Base-by-base conservation (phyloP, 2,797 vertebrate species). In the Acridotheres tristis region DNA sequence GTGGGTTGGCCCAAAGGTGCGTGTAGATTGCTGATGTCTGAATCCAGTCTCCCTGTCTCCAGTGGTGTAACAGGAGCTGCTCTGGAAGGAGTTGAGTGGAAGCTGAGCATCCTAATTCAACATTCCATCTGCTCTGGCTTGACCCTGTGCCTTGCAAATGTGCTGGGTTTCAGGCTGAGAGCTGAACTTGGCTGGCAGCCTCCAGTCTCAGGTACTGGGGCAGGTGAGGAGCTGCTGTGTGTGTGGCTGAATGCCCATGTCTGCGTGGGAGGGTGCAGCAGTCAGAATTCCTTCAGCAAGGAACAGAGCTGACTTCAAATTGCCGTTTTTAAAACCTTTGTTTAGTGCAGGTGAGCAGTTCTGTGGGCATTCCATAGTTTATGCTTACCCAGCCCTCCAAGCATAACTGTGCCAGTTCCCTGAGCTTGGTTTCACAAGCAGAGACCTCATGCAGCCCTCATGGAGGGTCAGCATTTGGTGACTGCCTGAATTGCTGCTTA, bases 221-320 rank as follows among this genome's bases (percentile, higher is more conserved):
- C 54, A 34, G 40, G 14, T 2, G 5, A 59, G 79, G 36, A 83
- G n/a, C 62, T 27, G 62, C 57, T 13, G 0, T 0, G 1, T 16
- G 30, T 23, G 26, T 18, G 62, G 40, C 74, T 55, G 53, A 55
- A 4, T 2, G 7, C 36, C 38, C 7, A 47, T 5, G 1, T 30
- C 21, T 85, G 61, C 7, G 1, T 3, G 30, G 14, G 50, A 32
- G 34, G 38, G 14, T 68, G 61, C 45, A 48, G 73, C 5, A 1
- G 18, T 50, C 69, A 76, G 43, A 61, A 61, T 66, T 53, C 30
- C 40, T 51, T 45, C 36, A 55, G 58, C 1, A 2, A 42, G 47
- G 58, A 51, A 23, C 0, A 0, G 48, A 30, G n/a, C 34, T 74
- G 65, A 10, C 43, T 73, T 68, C 29, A 38, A 40, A 7, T 15